phyloP scores from a whole-genome alignment of 2,888 invertebrate species.

The Drosophila siamana region DNA sequence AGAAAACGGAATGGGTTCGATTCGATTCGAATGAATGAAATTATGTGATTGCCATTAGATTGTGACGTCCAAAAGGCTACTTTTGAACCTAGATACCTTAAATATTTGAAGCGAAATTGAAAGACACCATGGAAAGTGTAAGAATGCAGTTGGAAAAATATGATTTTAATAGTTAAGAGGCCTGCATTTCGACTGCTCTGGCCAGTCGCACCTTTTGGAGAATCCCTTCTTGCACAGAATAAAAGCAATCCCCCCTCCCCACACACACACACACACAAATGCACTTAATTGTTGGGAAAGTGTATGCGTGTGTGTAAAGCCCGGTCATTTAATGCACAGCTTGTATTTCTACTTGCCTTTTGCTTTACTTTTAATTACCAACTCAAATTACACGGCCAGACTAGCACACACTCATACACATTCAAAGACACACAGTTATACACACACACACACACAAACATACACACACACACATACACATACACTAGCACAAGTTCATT shows the following conservation, averaged over 20 bases:
- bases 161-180: no score
- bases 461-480: constrained; percentile 2
- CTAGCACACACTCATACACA: constrained; percentile 38
- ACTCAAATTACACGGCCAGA: constrained; percentile 71
- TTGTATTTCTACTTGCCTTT: constrained; percentile 61
- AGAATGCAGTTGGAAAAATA: no score
- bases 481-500: constrained; percentile 29
- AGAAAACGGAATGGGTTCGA: no score
- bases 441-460: constrained; percentile 4
- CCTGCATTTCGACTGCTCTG: no score
- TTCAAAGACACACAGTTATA: constrained; percentile 6
- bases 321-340: constrained; percentile 67
- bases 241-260: no score
- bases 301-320: constrained; percentile 24
- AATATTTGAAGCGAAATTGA: no score
- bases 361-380: constrained; percentile 78
- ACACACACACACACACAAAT: constrained; percentile 3
- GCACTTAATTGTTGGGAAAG: background rate
- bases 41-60: no score
- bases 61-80: no score
- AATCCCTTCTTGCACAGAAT: background rate
- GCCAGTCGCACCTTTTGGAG: background rate
- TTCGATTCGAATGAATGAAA: no score
- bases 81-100: no score
- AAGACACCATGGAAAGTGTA: no score